Conservation (phyloP, 2,888 invertebrate genomes). For the Mesorhabditis belari region DNA sequence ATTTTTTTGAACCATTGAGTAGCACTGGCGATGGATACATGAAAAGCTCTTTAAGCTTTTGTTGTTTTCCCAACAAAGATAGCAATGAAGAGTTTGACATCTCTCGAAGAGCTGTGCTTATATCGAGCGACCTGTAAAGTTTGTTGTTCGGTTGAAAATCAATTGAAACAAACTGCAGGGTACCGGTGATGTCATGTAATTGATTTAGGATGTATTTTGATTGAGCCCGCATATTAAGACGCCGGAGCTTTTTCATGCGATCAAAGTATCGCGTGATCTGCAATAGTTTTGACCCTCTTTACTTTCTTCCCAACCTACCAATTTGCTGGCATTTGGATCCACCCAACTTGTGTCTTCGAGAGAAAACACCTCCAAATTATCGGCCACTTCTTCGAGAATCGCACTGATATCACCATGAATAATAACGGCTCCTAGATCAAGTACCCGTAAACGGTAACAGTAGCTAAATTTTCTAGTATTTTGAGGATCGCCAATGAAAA, state of each 20-base stretch:
- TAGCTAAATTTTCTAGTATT: slow-evolving; percentile 9
- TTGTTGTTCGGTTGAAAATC: too few species aligned
- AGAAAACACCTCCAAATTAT: slow-evolving; percentile 11
- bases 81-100: background rate
- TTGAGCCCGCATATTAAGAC: background rate
- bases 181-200: background rate
- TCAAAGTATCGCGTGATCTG: background rate
- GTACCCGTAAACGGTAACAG: slow-evolving; percentile 9
- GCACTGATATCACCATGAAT: slow-evolving; percentile 15
- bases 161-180: background rate
- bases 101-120: background rate
- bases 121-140: background rate
- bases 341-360: slow-evolving; percentile 26
- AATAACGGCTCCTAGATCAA: slow-evolving; percentile 20
- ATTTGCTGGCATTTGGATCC: background rate
- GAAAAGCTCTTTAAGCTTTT: background rate
- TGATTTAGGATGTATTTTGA: background rate
- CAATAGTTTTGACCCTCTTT: background rate
- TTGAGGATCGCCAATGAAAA: background rate
- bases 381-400: slow-evolving; percentile 9
- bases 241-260: background rate
- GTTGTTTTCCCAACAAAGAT: background rate
- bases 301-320: background rate
- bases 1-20: background rate
- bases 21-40: background rate